Evolutionary conservation across 2,113 vertebrate species (phyloP).

Genomic region (Recurvirostra avosetta): DNA sequence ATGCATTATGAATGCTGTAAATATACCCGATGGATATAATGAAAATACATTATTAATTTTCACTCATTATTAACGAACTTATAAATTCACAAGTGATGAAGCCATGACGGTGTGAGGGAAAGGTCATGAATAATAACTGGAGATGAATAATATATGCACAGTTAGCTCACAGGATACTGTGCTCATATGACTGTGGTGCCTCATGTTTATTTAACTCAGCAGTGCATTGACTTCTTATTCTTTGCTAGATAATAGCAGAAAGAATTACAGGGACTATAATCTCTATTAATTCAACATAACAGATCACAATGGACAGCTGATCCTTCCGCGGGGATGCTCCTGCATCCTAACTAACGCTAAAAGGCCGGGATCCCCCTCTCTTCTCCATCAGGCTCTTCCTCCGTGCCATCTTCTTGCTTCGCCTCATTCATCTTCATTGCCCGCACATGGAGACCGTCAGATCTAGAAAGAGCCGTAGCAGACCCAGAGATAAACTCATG

Average conservation of each 20-base stretch:
- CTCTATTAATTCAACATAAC: background rate
- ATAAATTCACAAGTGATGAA: constrained; percentile 56
- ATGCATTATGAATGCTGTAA: constrained; percentile 64
- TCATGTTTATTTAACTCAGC: constrained; percentile 65
- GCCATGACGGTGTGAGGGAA: constrained; percentile 6
- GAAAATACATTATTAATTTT: constrained; percentile 69
- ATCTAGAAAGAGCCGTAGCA: background rate
- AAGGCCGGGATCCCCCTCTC: background rate
- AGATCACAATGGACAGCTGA: background rate
- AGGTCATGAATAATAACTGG: constrained; percentile 62
- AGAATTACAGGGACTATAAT: background rate
- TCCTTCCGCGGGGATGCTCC: background rate
- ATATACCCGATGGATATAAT: constrained; percentile 50
- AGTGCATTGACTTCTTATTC: constrained; percentile 31
- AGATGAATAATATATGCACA: constrained; percentile 64
- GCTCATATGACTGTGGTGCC: constrained; percentile 21
- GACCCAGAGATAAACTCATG: background rate
- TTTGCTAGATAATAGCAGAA: background rate
- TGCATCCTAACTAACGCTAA: background rate
- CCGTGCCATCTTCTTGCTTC: background rate
- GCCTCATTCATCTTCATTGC: background rate
- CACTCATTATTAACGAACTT: constrained; percentile 67
- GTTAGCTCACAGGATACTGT: constrained; percentile 49
- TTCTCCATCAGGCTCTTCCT: background rate
- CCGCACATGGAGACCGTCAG: background rate